Evolutionary conservation across 2,888 invertebrate genomes (phyloP).

Genomic region (Choreutis nemorana): DNA sequence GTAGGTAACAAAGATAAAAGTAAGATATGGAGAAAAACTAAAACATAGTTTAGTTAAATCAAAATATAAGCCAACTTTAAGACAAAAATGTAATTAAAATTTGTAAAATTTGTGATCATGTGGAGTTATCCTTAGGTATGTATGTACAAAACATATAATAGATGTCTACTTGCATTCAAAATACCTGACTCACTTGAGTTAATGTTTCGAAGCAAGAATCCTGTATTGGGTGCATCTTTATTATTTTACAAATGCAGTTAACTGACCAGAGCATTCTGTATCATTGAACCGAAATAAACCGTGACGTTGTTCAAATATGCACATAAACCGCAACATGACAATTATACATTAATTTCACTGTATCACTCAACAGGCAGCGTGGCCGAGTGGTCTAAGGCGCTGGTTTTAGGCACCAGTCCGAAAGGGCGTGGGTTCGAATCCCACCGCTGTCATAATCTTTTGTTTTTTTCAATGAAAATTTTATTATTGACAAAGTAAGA

Average conservation of each 20-base stretch:
- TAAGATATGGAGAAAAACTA: not conserved
- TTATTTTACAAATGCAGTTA: too few relatives aligned
- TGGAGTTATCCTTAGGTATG: too few relatives aligned
- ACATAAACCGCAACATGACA: not conserved
- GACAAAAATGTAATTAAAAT: not conserved
- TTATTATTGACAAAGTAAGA: too few relatives aligned
- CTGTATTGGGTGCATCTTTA: too few relatives aligned
- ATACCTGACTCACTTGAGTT: too few relatives aligned
- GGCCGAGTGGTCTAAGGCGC: slow-evolving; percentile 75
- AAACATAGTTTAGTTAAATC: not conserved
- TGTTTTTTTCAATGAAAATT: slow-evolving; percentile 18
- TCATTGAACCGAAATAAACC: too few relatives aligned
- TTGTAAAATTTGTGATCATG: not conserved
- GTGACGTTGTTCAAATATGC: too few relatives aligned
- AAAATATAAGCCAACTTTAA: not conserved
- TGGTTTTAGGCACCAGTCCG: slow-evolving; percentile 73
- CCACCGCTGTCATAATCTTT: slow-evolving; percentile 66
- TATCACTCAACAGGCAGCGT: slow-evolving; percentile 53
- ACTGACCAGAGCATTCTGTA: too few relatives aligned
- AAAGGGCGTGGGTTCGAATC: slow-evolving; percentile 78
- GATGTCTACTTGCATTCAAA: too few relatives aligned
- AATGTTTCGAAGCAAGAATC: too few relatives aligned
- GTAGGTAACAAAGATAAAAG: not conserved
- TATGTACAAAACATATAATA: too few relatives aligned
- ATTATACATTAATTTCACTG: not conserved